These are phyloP conservation scores for Zophobas morio DNA, from an alignment of 1,140 invertebrate genomes.

Conservation along the genomic window DNA sequence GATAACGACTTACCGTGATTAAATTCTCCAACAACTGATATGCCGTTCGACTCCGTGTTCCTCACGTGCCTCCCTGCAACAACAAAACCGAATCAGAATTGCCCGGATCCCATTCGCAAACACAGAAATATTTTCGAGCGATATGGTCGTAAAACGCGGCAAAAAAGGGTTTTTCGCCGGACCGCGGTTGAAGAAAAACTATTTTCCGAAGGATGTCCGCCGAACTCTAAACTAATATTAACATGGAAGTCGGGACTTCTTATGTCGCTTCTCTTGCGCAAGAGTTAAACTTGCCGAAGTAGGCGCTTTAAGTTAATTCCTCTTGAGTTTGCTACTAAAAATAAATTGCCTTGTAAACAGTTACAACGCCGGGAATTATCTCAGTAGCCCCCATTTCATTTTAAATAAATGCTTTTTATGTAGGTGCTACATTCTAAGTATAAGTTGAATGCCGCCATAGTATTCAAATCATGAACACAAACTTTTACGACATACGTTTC, in stretches of 20 bases:
- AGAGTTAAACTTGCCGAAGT: slow-evolving; percentile 33
- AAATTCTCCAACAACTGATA: slow-evolving; percentile 65
- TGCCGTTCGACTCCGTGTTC: slow-evolving; percentile 65
- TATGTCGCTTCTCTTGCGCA: slow-evolving; percentile 21
- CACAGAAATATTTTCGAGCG: slow-evolving; percentile 23
- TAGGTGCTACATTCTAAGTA: not conserved
- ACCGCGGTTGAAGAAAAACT: not conserved
- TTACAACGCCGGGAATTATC: slow-evolving; percentile 24
- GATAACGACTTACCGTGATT: slow-evolving; percentile 65
- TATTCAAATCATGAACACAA: not conserved
- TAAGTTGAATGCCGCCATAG: not conserved
- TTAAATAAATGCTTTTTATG: slow-evolving; percentile 31
- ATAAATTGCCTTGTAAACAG: slow-evolving; percentile 40
- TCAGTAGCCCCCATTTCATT: slow-evolving; percentile 27
- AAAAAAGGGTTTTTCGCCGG: slow-evolving; percentile 17
- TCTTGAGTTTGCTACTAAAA: slow-evolving; percentile 34
- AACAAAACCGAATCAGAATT: slow-evolving; percentile 47
- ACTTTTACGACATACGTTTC: not conserved
- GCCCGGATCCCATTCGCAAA: slow-evolving; percentile 17
- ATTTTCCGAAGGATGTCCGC: slow-evolving; percentile 18
- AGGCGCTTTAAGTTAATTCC: slow-evolving; percentile 37
- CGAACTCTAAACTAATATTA: slow-evolving; percentile 28
- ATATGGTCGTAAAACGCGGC: slow-evolving; percentile 24
- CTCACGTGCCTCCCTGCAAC: slow-evolving; percentile 57
- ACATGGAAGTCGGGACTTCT: slow-evolving; percentile 12